Percentiles rank a stretch among this genome's conserved stretches.
These are phyloP conservation scores for Synanthedon andrenaeformis DNA, from an alignment of 2,888 invertebrate genomes.

Conservation along the genomic window DNA sequence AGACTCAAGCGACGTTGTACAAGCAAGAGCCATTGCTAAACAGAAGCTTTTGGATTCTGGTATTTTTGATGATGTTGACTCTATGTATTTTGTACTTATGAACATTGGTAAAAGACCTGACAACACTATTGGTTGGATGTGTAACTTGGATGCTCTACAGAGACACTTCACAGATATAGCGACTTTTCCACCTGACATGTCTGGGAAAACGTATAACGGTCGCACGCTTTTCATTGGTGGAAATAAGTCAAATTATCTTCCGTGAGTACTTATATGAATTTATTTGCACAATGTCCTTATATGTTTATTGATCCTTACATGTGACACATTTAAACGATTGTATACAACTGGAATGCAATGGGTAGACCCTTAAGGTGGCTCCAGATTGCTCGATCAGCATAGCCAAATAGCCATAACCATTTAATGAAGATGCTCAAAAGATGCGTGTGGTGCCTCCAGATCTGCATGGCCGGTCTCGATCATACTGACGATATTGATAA, in stretches of 20 bases:
- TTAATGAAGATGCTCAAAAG: too few species aligned
- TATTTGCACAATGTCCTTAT: background rate
- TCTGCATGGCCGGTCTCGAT: too few species aligned
- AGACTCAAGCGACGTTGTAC: conserved; percentile 59
- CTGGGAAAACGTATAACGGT: conserved; percentile 24
- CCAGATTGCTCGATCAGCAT: too few species aligned
- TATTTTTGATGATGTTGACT: conserved; percentile 15
- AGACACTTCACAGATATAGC: conserved; percentile 25
- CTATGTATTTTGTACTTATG: conserved; percentile 30
- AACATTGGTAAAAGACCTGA: conserved; percentile 26
- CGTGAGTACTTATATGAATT: conserved; percentile 27
- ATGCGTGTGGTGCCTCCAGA: too few species aligned
- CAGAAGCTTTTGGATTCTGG: conserved; percentile 21
- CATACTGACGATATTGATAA: too few species aligned
- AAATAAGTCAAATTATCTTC: conserved; percentile 33
- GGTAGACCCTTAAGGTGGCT: too few species aligned
- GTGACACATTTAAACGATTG: too few species aligned
- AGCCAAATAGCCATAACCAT: too few species aligned
- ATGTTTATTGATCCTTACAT: background rate
- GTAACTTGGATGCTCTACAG: conserved; percentile 29
- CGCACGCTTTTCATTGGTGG: conserved; percentile 45
- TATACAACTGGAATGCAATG: too few species aligned
- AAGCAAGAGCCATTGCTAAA: conserved; percentile 66
- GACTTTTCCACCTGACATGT: conserved; percentile 29
- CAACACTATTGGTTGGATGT: conserved; percentile 33